Percentiles rank a stretch among this genome's conserved stretches.
phyloP scores from a whole-genome alignment of 2,888 invertebrate species.

The Gandaritis pyraliata region DNA sequence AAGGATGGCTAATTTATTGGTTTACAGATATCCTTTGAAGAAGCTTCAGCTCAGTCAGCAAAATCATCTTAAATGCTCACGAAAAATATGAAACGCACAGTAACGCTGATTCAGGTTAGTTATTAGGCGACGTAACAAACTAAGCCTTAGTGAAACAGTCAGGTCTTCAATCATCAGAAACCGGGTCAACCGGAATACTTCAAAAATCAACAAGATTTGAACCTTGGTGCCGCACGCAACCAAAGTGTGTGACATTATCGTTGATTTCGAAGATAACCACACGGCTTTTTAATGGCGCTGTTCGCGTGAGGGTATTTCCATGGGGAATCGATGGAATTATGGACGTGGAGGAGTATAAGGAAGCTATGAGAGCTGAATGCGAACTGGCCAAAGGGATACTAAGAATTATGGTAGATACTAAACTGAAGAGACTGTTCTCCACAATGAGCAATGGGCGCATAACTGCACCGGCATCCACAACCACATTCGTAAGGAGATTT shows the following conservation, averaged over 20 bases:
- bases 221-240: conserved; percentile 22
- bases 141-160: conserved; percentile 4
- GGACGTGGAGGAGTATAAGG: conserved; percentile 3
- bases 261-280: conserved; percentile 29
- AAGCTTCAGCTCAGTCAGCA: no score
- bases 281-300: conserved; percentile 20
- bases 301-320: conserved; percentile 40
- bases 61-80: no score
- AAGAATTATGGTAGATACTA: not conserved
- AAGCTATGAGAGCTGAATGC: not conserved
- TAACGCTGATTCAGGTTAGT: not conserved
- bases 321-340: conserved; percentile 39
- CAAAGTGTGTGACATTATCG: conserved; percentile 29
- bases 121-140: not conserved
- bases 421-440: no score
- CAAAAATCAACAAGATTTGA: conserved; percentile 25
- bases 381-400: not conserved
- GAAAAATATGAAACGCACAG: no score
- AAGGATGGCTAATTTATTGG: no score
- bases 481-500: no score
- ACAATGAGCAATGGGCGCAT: no score
- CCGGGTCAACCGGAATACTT: conserved; percentile 21
- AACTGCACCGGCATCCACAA: no score
- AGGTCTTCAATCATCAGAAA: conserved; percentile 25
- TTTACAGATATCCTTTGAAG: no score